Percentiles rank a stretch among this genome's conserved stretches.
Conservation (phyloP, 2,888 invertebrate species). For the Cylloceria caligata region DNA sequence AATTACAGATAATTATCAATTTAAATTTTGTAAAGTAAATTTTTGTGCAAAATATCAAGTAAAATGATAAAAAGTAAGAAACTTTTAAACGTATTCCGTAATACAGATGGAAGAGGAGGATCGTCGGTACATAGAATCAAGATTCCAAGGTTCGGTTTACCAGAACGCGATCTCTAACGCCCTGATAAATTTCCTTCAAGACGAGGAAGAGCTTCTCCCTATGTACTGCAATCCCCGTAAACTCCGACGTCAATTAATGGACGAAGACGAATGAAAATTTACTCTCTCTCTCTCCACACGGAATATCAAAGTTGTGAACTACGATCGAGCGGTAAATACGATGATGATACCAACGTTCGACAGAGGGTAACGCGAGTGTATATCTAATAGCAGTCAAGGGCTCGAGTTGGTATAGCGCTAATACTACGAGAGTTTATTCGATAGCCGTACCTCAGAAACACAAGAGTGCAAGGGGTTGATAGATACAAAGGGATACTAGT, state of each 20-base stretch:
- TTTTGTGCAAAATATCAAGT: background rate
- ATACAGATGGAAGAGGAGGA: conserved; percentile 72
- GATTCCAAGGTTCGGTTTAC: conserved; percentile 73
- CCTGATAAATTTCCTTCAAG: conserved; percentile 74
- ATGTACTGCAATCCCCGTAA: conserved; percentile 74
- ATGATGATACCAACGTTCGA: background rate
- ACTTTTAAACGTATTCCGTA: background rate
- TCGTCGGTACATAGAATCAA: conserved; percentile 67
- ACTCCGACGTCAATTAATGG: conserved; percentile 58
- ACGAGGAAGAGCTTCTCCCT: conserved; percentile 72
- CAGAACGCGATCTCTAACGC: conserved; percentile 72
- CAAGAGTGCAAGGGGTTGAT: conserved; percentile 34
- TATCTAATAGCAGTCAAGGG: background rate
- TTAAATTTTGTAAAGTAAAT: no score
- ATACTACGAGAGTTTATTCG: background rate
- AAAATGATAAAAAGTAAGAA: background rate
- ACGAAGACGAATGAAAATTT: conserved; percentile 51
- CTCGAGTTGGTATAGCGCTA: background rate
- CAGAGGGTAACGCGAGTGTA: background rate
- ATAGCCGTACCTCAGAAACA: conserved; percentile 18
- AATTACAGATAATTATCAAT: no score
- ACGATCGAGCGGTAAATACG: conserved; percentile 19
- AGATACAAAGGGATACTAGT: conserved; percentile 6
- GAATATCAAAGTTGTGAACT: conserved; percentile 35
- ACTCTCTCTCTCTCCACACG: no score